Evolutionary conservation across 2,797 vertebrate species (phyloP), one percentile per base, ranked within the genome.

Genomic region (Dermochelys coriacea): DNA sequence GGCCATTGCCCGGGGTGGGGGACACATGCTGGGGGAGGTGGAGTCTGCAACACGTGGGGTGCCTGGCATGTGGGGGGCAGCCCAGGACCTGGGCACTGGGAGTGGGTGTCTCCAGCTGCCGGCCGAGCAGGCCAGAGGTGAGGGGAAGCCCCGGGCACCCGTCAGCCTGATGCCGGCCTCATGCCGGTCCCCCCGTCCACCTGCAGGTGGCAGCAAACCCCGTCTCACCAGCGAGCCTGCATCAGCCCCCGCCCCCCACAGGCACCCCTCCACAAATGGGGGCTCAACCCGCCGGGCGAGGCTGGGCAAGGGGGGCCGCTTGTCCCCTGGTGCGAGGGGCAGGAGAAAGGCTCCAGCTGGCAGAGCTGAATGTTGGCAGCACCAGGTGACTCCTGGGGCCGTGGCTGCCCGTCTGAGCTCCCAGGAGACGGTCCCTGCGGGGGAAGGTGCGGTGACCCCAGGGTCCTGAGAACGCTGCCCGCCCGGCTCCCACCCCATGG

Each of bases 191-290:
- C 18, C 64, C 19, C 3, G n/a, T 68, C 64, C 16, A 34, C n/a
- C 64, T 68, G 64, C 8, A 68, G n/a, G 64, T 21, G 64, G 64
- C 64, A 37, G 34, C n/a, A 68, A n/a, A 5, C 16, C 34, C n/a
- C 18, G 4, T 64, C 34, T 64, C 55, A 57, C 61, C 61, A 64
- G 61, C 34, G 2, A n/a, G 61, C 8, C 16, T 16, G 61, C 15
- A 7, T 19, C 16, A 16, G 7, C 2, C 34, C 16, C 23, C 47
- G 7, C 2, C 16, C 7, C 21, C 3, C 16, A 64, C 61, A 3
- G 31, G 34, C 61, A 16, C 61, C 29, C 27, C 57, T 15, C 12
- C 12, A 59, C 57, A 31, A 14, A 31, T 6, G 29, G 57, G 57
- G 57, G 29, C 57, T 59, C 57, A 5, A 55, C 55, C 5, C n/a